These are phyloP conservation scores for Xiphias gladius DNA, from an alignment of 2,113 vertebrate genomes.

Conservation along the genomic window DNA sequence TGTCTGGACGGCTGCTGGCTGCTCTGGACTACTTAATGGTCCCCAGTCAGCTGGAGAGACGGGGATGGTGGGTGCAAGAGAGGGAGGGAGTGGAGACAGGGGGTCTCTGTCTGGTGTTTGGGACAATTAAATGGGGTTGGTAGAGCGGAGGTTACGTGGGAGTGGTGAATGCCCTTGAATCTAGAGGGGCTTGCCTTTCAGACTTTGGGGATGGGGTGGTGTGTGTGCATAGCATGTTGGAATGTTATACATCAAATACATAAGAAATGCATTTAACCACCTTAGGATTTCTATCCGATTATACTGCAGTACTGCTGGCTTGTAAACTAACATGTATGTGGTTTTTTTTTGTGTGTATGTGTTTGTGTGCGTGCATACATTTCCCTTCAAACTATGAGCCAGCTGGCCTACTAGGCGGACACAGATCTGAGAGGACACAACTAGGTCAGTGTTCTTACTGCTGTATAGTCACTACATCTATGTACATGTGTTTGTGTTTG, in stretches of 20 bases:
- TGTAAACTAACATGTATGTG: conserved; percentile 13
- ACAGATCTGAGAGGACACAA: conserved; percentile 78
- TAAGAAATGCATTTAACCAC: conserved; percentile 6
- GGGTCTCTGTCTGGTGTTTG: conserved; percentile 62
- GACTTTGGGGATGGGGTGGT: neutral
- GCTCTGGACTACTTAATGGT: conserved; percentile 70
- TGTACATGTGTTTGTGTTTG: conserved; percentile 53
- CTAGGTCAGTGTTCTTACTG: conserved; percentile 68
- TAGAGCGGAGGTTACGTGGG: conserved; percentile 52
- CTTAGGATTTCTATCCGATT: conserved; percentile 6
- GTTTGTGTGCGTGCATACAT: neutral
- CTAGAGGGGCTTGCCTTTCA: conserved; percentile 12
- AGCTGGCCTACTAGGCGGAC: conserved; percentile 69
- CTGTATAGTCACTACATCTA: conserved; percentile 47
- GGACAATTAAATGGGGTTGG: conserved; percentile 51
- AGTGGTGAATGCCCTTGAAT: conserved; percentile 53
- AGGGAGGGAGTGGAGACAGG: conserved; percentile 25
- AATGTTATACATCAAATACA: conserved; percentile 18
- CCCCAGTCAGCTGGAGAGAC: conserved; percentile 78
- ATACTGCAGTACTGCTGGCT: neutral
- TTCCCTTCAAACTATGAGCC: conserved; percentile 48
- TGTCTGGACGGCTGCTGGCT: conserved; percentile 73
- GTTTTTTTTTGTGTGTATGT: conserved; percentile 7
- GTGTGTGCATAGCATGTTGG: conserved; percentile 3
- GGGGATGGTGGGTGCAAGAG: conserved; percentile 42